Evolutionary conservation across 2,113 vertebrate species (phyloP), one percentile per base, ranked within the genome.

Genomic region (Clupea harengus): DNA sequence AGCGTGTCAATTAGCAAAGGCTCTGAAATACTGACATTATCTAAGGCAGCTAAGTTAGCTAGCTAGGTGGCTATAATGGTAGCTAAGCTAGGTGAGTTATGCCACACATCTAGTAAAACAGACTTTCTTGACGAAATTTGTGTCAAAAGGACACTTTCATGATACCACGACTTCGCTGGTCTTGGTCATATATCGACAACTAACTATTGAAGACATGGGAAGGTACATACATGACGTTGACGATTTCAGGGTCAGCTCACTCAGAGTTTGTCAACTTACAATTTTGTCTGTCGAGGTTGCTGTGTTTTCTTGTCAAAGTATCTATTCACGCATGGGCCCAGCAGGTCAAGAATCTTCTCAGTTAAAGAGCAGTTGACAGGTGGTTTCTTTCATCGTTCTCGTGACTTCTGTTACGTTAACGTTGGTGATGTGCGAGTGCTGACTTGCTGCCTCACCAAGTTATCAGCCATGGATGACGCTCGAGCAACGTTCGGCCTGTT

Each of bases 311-410:
- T 39, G 64, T 11, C 64, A 72, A 57, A 57, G 25, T 72, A 72
- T 72, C 28, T 4, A 15, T 72, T 72, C 25, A 72, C 25, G 32
- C 64, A 25, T 72, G 64, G 28, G 64, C 64, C n/a, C 25, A 72
- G 15, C 64, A 72, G 28, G 8, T 72, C 64, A 72, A 25, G 64
- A 72, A 72, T 72, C 64, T 28, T 72, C 64, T 25, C 64, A 72
- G 64, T 25, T 13, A 72, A 25, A 25, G 64, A 28, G 25, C 64
- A 25, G 64, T 72, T 72, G 64, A 72, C 64, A 72, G 64, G 64
- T 72, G 64, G 64, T 72, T 72, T 32, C 28, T 72, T 72, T 72
- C 64, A 72, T 72, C 64, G 25, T 72, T 72, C 64, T 72, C 64
- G 64, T 72, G 64, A 72, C 64, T 72, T 72, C 64, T 72, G 64